A percentile compares a stretch with the other conserved stretches of the same genome.
Conservation (phyloP, 2,797 vertebrate species). For the Pagetopsis macropterus region DNA sequence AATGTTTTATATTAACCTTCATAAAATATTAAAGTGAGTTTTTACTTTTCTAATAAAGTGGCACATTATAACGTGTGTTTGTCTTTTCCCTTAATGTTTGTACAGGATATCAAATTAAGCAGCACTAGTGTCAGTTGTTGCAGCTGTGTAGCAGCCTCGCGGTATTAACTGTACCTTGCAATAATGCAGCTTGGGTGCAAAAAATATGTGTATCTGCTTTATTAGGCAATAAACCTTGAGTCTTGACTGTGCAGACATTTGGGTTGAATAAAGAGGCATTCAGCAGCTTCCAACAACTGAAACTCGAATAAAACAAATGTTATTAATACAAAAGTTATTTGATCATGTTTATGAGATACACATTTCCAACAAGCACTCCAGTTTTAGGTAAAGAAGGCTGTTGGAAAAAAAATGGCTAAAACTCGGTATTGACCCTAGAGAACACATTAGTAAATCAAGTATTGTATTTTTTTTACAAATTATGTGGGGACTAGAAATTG, state of each 20-base stretch:
- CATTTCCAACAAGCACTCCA: background rate
- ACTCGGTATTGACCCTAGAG: background rate
- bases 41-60: constrained; percentile 91
- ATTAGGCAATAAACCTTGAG: constrained; percentile 32
- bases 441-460: background rate
- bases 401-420: background rate
- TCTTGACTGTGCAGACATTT: constrained; percentile 7
- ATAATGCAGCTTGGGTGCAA: constrained; percentile 20
- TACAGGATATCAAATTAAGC: background rate
- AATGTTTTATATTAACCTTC: constrained; percentile 88
- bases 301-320: constrained; percentile 9
- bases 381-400: background rate
- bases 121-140: background rate
- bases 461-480: background rate
- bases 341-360: background rate
- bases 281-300: background rate
- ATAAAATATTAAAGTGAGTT: constrained; percentile 87
- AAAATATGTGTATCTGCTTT: constrained; percentile 32
- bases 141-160: constrained; percentile 4
- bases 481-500: background rate
- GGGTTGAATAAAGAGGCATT: constrained; percentile 9
- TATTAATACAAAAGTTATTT: constrained; percentile 10
- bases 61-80: constrained; percentile 78
- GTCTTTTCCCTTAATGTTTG: constrained; percentile 43
- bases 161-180: constrained; percentile 26